A percentile compares a stretch with the other conserved stretches of the same genome.
phyloP scores from a whole-genome alignment of 2,888 invertebrate genomes.

The Brachycybe producta region DNA sequence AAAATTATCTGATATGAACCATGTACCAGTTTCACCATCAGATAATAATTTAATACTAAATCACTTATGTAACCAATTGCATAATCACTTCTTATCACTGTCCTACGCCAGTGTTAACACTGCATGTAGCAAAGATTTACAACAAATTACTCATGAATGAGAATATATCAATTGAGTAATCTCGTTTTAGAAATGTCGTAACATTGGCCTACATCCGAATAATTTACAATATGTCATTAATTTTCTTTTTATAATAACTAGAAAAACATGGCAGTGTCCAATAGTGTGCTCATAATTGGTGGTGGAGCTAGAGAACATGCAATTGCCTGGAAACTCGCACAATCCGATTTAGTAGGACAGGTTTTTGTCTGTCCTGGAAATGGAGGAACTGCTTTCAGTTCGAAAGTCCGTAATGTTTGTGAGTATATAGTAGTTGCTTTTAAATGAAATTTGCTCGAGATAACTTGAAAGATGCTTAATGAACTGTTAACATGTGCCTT shows the following conservation, averaged over 20 bases:
- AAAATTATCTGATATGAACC: too few species aligned
- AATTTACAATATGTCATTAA: too few species aligned
- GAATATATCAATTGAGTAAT: background rate
- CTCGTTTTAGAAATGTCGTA: too few species aligned
- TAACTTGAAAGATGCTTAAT: background rate
- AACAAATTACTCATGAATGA: too few species aligned
- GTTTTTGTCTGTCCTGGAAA: constrained; percentile 83
- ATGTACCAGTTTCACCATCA: too few species aligned
- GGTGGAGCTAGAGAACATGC: constrained; percentile 93
- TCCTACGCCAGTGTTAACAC: too few species aligned
- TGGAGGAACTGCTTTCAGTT: constrained; percentile 42
- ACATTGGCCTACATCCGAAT: too few species aligned
- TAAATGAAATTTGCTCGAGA: background rate
- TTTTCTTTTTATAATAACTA: too few species aligned
- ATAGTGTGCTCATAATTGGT: constrained; percentile 65
- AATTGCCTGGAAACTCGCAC: constrained; percentile 80
- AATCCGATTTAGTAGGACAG: constrained; percentile 53
- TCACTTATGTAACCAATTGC: too few species aligned
- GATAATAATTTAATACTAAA: too few species aligned
- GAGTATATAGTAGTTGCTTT: background rate
- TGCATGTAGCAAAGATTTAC: too few species aligned
- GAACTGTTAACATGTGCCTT: background rate
- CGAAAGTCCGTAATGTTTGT: constrained; percentile 14
- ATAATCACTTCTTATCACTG: too few species aligned
- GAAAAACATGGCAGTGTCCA: background rate